These are phyloP conservation scores for Rachycentron canadum DNA, from an alignment of 2,797 vertebrate genomes.

Conservation along the genomic window DNA sequence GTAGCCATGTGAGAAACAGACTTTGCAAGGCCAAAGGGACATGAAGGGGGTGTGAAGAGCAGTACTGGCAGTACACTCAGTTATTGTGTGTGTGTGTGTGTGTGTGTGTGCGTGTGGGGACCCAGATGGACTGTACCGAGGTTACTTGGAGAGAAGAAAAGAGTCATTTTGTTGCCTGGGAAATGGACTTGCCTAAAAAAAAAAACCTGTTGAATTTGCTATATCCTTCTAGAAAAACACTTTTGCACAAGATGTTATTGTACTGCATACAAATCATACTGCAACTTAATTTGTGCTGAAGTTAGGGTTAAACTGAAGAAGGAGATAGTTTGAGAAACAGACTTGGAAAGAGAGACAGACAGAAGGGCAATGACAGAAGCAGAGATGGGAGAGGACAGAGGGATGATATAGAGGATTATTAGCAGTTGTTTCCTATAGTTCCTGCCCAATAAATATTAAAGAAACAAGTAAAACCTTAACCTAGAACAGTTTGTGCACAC, in stretches of 20 bases:
- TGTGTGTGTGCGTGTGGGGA: slow-evolving; percentile 49
- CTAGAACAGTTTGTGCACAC: background rate
- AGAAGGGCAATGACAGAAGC: background rate
- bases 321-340: background rate
- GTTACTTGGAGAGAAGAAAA: slow-evolving; percentile 79
- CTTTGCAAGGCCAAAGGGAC: slow-evolving; percentile 77
- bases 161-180: slow-evolving; percentile 61
- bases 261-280: too few species aligned
- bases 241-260: slow-evolving; percentile 46
- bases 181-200: slow-evolving; percentile 62
- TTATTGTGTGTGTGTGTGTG: slow-evolving; percentile 52
- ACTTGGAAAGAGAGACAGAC: background rate
- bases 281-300: slow-evolving; percentile 40
- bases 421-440: background rate
- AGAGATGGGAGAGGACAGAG: too few species aligned
- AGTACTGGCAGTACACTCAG: slow-evolving; percentile 78
- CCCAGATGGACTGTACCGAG: slow-evolving; percentile 80
- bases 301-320: slow-evolving; percentile 11
- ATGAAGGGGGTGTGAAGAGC: slow-evolving; percentile 75
- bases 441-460: background rate
- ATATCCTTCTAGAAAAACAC: slow-evolving; percentile 55
- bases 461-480: slow-evolving; percentile 31
- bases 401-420: background rate
- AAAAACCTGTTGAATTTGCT: slow-evolving; percentile 63
- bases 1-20: slow-evolving; percentile 76